Percentiles rank a stretch among this genome's conserved stretches.
Evolutionary conservation across 2,797 vertebrate species (phyloP).

Genomic region (Potorous gilbertii): DNA sequence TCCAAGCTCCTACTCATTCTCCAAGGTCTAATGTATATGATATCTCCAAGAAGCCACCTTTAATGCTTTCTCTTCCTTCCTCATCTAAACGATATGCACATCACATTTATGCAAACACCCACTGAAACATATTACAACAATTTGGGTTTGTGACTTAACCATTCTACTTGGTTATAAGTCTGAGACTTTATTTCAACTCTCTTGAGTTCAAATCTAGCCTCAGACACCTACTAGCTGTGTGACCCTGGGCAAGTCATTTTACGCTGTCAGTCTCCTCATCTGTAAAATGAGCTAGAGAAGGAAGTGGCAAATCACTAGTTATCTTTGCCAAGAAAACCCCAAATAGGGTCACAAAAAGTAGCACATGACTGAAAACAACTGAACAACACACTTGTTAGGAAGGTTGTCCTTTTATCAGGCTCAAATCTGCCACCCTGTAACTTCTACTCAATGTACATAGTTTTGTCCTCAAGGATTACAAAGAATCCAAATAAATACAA

Average conservation of each 20-base stretch:
- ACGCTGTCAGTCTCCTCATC: background rate
- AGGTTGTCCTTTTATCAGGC: background rate
- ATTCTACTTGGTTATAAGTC: background rate
- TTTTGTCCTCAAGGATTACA: background rate
- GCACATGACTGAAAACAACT: background rate
- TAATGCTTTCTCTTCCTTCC: background rate
- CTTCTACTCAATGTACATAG: background rate
- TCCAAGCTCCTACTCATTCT: background rate
- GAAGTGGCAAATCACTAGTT: background rate
- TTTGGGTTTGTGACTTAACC: background rate
- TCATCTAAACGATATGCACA: background rate
- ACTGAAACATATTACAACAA: background rate
- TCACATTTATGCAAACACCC: background rate
- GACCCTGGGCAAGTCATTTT: background rate
- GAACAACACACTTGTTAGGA: background rate
- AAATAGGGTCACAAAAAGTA: background rate
- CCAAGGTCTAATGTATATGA: background rate
- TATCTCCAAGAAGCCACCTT: background rate
- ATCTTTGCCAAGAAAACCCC: background rate
- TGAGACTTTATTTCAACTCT: background rate
- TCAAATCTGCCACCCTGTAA: background rate
- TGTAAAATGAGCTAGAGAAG: background rate
- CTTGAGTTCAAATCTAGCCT: background rate
- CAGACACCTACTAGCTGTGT: background rate
- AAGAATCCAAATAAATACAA: background rate